These are phyloP conservation scores for Zapus hudsonius DNA, from an alignment of 2,113 vertebrate species.

Conservation along the genomic window DNA sequence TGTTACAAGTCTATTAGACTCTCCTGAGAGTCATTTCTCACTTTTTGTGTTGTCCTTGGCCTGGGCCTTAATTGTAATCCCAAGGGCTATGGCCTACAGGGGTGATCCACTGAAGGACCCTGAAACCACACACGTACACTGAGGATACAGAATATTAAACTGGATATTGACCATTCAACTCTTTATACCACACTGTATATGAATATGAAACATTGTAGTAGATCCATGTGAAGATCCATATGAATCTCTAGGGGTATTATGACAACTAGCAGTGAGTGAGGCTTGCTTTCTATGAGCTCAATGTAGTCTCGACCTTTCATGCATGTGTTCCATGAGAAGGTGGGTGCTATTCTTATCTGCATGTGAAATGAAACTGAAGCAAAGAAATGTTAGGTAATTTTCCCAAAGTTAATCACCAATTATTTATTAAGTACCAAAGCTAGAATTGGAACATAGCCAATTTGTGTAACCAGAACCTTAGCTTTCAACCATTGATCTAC, in stretches of 20 bases:
- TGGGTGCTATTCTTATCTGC: background rate
- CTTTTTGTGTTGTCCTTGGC: background rate
- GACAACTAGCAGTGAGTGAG: background rate
- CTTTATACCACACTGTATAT: background rate
- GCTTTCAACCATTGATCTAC: background rate
- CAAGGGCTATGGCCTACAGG: background rate
- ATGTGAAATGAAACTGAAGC: background rate
- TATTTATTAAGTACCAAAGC: background rate
- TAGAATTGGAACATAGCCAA: background rate
- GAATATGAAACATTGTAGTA: background rate
- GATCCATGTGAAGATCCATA: background rate
- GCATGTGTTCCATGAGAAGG: background rate
- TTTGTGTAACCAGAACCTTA: background rate
- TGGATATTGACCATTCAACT: background rate
- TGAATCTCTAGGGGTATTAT: background rate
- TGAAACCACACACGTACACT: background rate
- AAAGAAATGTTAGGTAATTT: background rate
- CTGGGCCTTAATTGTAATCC: background rate
- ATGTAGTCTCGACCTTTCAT: background rate
- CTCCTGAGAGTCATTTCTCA: background rate
- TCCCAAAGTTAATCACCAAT: background rate
- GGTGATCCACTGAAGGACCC: background rate
- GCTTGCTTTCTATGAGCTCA: background rate
- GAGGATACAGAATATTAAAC: background rate
- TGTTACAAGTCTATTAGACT: background rate